Percentiles rank a stretch among this genome's conserved stretches.
These are phyloP conservation scores for Dissostichus mawsoni DNA, from an alignment of 2,113 vertebrate genomes.

Conservation along the genomic window DNA sequence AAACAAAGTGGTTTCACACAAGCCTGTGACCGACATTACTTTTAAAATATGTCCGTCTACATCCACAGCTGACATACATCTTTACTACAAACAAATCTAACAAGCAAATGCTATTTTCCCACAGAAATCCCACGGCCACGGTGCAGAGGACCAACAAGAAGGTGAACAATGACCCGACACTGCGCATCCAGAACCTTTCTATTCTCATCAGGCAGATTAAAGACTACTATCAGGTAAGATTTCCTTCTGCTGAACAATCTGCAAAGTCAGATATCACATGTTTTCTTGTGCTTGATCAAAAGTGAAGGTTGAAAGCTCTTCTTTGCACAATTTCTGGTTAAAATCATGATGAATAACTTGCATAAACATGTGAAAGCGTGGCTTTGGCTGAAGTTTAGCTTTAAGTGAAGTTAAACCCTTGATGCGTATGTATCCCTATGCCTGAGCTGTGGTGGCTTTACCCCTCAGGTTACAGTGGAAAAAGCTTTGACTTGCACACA, in stretches of 20 bases:
- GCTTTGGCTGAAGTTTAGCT: background rate
- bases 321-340: background rate
- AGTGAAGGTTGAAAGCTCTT: background rate
- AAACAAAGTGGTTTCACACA: conserved; percentile 5
- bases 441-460: background rate
- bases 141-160: conserved; percentile 97
- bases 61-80: background rate
- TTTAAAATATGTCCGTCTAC: background rate
- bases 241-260: background rate
- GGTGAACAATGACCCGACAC: conserved; percentile 93
- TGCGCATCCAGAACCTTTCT: conserved; percentile 95
- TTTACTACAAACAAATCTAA: background rate
- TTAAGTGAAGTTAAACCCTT: background rate
- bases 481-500: conserved; percentile 23
- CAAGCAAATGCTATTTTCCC: background rate
- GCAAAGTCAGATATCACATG: background rate
- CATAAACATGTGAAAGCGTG: background rate
- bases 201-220: conserved; percentile 95
- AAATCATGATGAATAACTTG: conserved; percentile 3
- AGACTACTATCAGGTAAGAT: conserved; percentile 95
- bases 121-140: conserved; percentile 92
- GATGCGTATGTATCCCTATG: background rate
- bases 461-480: conserved; percentile 6
- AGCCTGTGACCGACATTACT: background rate
- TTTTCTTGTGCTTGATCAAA: background rate